Evolutionary conservation across 2,113 vertebrate genomes (phyloP), one percentile per base, ranked within the genome.

Genomic region (Coptodon rendalli): DNA sequence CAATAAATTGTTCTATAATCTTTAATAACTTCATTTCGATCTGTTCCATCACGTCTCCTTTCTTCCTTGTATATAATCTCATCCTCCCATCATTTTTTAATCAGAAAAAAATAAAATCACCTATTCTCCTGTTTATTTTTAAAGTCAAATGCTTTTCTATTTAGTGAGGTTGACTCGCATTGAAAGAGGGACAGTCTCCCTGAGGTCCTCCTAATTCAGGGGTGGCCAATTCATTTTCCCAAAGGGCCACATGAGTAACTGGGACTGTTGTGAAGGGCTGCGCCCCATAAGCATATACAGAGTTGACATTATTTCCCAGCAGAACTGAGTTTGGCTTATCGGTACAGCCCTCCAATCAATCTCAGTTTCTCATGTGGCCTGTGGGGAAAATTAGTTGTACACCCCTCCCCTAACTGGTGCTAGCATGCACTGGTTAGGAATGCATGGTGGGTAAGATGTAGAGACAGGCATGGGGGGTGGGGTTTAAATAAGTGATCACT

Each of bases 141-240:
- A 66, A 48, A 24, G 17, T 78, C 27, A 59, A 83, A 86, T 53
- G 22, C 57, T 22, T 80, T 88, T 88, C 5, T 24, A 14, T 59
- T 81, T 16, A 78, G 9, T 84, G 16, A 40, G 52, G 38, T 50
- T 40, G 11, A 86, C 86, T 90, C 68, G 82, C 24, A 34, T 53
- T 54, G 81, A 80, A 89, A 85, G 89, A 90, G 86, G 82, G 84
- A 73, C 61, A 8, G 68, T 89, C 83, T 91, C 84, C 93, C 91
- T 92, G 92, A 95, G 84, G 83, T 91, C 88, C 82, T 92, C 87
- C 87, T 85, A 40, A 76, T 17, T 76, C 68, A 76, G 14, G 48
- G 22, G 5, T 76, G 40, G 40, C 2, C 68, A 76, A 76, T 76
- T 76, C 14, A 76, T 48, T 11, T 76, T 29, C 68, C 68, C 40